phyloP scores from a whole-genome alignment of 2,797 vertebrate genomes.

The Gambusia yucatana region DNA sequence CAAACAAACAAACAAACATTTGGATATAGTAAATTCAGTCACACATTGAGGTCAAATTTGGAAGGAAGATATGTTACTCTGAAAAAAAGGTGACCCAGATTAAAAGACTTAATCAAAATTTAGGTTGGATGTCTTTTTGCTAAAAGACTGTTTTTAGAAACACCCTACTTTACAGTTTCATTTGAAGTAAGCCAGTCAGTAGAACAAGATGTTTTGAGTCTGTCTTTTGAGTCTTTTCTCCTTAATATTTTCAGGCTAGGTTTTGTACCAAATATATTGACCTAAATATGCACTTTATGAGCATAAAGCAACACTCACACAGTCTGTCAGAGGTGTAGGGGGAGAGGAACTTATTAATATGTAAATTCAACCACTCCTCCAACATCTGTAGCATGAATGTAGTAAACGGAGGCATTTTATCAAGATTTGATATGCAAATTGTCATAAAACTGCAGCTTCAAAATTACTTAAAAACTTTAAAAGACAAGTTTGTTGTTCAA shows the following conservation, averaged over 20 bases:
- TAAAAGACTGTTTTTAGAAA: conserved; percentile 4
- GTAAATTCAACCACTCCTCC: conserved; percentile 2
- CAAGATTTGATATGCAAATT: neutral
- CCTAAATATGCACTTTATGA: conserved; percentile 62
- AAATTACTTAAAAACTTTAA: neutral
- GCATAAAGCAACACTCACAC: conserved; percentile 14
- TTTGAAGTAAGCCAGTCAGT: conserved; percentile 32
- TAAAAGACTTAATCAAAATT: conserved; percentile 1
- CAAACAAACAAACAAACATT: neutral
- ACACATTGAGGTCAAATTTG: neutral
- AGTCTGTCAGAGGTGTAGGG: neutral
- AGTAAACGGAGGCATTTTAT: conserved; percentile 1
- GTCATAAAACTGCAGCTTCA: neutral
- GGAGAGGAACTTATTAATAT: neutral
- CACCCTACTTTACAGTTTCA: conserved; percentile 13
- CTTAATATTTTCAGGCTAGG: conserved; percentile 49
- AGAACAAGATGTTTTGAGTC: conserved; percentile 30
- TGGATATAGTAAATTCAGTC: neutral
- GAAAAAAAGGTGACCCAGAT: neutral
- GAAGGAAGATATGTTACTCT: neutral
- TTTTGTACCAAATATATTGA: conserved; percentile 46
- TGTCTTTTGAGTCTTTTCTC: conserved; percentile 40
- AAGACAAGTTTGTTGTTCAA: neutral
- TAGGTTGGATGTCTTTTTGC: neutral
- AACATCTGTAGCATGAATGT: conserved; percentile 7